Evolutionary conservation across 2,888 invertebrate species (phyloP), one percentile per base, ranked within the genome.

Genomic region (Calameuta filiformis): DNA sequence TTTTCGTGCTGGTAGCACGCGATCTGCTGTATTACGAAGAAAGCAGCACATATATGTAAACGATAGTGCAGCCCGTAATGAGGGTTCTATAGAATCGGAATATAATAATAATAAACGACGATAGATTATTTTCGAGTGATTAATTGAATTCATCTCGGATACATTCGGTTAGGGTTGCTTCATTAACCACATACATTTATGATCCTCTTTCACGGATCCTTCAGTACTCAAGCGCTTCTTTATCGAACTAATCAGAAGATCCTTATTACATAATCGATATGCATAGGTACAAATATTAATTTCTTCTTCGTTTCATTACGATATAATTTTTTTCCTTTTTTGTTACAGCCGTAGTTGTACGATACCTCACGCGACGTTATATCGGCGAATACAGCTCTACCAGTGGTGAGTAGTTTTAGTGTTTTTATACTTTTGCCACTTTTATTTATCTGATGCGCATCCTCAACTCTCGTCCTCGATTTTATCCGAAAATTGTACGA

Each of bases 321-420:
- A 34, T 71, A 30, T 77, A 69, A 69, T 35, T 37, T 78, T 76
- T 76, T 77, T 71, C 30, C 74, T 78, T 69, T 91, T 91, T 92
- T 93, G 92, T 95, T 95, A 85, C 94, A 96, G 96, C 96, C 89
- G 95, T 96, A 88, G 95, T 95, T 84, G 96, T 96, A 89, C 94
- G 96, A 88, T 96, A 96, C 92, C 93, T 96, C 87, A 96, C 96
- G 82, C 95, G 95, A 92, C 93, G 96, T 87, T 96, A 96, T 91
- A 96, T 96, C 89, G 96, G 96, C 85, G 96, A 96, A 93, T 96
- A 96, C 93, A 96, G 96, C 92, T 96, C 96, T 81, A 95, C 95
- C 85, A 95, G 95, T 92, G 96, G 96, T 95, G 91, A 94, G 95
- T 94, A 81, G 76, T 82, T 56, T 68, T 79, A 68, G 77, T 33